Evolutionary conservation across 2,797 vertebrate species (phyloP), one percentile per base, ranked within the genome.

Genomic region (Tokudaia muenninki): DNA sequence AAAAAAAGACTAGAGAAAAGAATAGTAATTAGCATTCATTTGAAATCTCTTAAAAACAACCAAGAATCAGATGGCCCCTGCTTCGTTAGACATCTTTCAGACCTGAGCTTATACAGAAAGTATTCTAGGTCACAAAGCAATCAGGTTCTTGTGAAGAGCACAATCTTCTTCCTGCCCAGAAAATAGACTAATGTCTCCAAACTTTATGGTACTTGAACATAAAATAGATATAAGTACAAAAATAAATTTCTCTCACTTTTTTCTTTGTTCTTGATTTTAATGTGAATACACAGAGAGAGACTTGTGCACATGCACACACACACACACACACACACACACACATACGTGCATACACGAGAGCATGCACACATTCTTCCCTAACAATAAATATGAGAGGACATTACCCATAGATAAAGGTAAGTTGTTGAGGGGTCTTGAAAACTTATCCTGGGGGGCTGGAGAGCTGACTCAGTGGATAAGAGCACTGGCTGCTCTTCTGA

Each of bases 31-130:
- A 95, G 34, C 2, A 52, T 65, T 90, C 29, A 72, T 63, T 79
- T 90, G 55, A 31, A 96, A 70, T 87, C 63, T 17, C 92, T 37
- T 94, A 21, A 75, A 95, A 94, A 87, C 26, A 96, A 29, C 8
- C 88, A 81, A 37, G 52, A 94, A 86, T 93, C 29, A 82, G 37
- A 89, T 78, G 8, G 52, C 0, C 47, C 31, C n/a, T 89, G n/a
- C 81, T 93, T 84, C 65, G 61, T 90, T 91, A 88, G 29, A 79
- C 6, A n/a, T 92, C 75, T 52, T 88, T 78, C 82, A 88, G 47
- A 77, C 29, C 29, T 74, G 41, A 94, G 26, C 22, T 63, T 89
- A 70, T 4, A 79, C 22, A 22, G 22, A 92, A 94, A 67, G 3
- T 11, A 31, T 65, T 87, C 47, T 47, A 95, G 47, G 11, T 72